Evolutionary conservation across 2,888 invertebrate species (phyloP), one percentile per base, ranked within the genome.

Genomic region (Ormyrus thymus): DNA sequence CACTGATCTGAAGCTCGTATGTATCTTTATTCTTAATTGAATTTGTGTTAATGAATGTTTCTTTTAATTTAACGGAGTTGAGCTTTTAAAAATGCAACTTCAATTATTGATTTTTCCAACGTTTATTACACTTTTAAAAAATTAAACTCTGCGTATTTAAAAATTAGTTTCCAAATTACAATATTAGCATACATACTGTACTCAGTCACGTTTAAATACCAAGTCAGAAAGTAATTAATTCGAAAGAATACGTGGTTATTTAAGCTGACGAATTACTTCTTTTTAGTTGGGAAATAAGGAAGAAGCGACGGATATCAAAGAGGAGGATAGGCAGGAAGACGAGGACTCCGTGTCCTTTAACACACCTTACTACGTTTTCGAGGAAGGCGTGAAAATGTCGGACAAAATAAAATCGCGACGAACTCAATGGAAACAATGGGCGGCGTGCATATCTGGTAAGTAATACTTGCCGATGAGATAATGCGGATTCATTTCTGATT

Each of bases 391-490:
- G 64, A 76, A 74, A 53, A n/a, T 62, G 56, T 80, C 77, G 79
- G 78, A 81, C 13, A 81, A 81, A 50, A 77, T 45, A 72, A 80
- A 29, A 29, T 29, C 29, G 29, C 29, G 29, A 50, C 84, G 85
- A 15, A 85, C 87, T 11, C 89, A 87, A 83, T 88, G 88, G 86
- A 87, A 87, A 79, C 89, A 89, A 81, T 89, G 89, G 88, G 82
- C 89, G 1, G 89, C 89, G 9, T 90, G 91, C 75, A 85, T 89
- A 79, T 87, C 88, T 81, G 89, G 89, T 89, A 81, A 81, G 29
- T 29, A 29, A 29, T 29, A 29, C 29, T 29, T 29, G 4, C 4
- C 0, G 29, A 29, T 29, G 29, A 29, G 29, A 29, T 29, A 29
- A 29, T 29, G 29, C 3, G 29, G 29, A 4, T 29, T 29, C 29